These are phyloP conservation scores for Leptobrachium leishanense DNA, from an alignment of 2,113 vertebrate genomes.

Conservation along the genomic window DNA sequence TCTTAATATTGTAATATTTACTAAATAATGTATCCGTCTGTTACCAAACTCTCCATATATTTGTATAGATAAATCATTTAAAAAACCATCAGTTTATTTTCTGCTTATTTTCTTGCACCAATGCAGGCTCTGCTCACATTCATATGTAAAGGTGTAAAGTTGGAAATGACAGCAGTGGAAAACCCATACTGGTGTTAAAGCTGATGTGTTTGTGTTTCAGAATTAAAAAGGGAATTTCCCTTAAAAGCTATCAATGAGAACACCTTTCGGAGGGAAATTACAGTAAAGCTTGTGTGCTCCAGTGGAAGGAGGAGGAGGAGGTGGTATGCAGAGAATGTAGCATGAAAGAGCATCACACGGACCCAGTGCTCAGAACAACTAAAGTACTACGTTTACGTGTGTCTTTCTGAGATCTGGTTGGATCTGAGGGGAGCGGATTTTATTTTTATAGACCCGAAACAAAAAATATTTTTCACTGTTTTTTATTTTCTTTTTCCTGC, in stretches of 20 bases:
- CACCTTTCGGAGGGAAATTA: slow-evolving; percentile 68
- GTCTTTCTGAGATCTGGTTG: slow-evolving; percentile 32
- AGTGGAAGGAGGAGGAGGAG: slow-evolving; percentile 71
- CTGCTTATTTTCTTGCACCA: background rate
- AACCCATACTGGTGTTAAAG: slow-evolving; percentile 5
- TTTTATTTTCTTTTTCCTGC: slow-evolving; percentile 58
- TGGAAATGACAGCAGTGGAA: slow-evolving; percentile 19
- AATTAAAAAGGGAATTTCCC: slow-evolving; percentile 64
- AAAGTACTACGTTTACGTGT: slow-evolving; percentile 66
- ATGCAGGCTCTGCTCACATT: background rate
- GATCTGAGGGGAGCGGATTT: slow-evolving; percentile 34
- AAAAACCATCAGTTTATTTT: background rate
- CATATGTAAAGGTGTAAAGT: background rate
- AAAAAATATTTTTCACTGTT: slow-evolving; percentile 54
- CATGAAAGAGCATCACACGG: slow-evolving; percentile 66
- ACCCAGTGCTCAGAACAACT: slow-evolving; percentile 58
- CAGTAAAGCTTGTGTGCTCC: slow-evolving; percentile 60
- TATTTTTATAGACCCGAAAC: slow-evolving; percentile 48
- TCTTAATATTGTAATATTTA: background rate
- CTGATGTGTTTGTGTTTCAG: slow-evolving; percentile 54
- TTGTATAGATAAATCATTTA: background rate
- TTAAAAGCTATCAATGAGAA: slow-evolving; percentile 61
- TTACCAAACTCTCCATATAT: background rate
- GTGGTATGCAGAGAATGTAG: slow-evolving; percentile 67
- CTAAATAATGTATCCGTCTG: background rate